These are phyloP conservation scores for Chrysochloris asiatica DNA, from an alignment of 2,113 vertebrate species.

Conservation along the genomic window DNA sequence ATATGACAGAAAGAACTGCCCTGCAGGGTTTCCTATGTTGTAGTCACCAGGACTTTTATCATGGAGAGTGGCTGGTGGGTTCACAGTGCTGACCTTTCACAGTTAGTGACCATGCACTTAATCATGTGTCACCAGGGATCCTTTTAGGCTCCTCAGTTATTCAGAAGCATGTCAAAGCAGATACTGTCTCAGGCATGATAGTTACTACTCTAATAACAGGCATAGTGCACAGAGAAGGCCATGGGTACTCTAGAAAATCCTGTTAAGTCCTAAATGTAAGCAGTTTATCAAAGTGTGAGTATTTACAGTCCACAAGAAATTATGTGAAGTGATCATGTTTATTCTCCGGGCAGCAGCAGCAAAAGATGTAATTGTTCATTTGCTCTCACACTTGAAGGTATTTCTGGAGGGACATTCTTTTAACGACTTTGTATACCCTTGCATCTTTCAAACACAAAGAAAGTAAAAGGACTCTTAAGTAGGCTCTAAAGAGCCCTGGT, in stretches of 20 bases:
- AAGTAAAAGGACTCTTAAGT: neutral
- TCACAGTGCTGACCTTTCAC: neutral
- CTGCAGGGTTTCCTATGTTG: no score
- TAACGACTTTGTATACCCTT: neutral
- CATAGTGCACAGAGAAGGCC: neutral
- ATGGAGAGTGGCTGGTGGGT: neutral
- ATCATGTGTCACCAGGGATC: neutral
- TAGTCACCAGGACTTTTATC: neutral
- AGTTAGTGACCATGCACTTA: neutral
- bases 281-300: neutral
- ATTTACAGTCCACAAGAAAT: neutral
- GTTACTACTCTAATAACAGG: neutral
- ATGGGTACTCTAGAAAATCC: neutral
- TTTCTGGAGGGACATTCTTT: neutral
- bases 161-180: neutral
- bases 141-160: neutral
- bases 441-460: conserved; percentile 1
- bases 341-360: neutral
- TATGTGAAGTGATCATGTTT: neutral
- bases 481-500: no score
- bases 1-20: neutral
- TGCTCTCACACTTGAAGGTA: neutral
- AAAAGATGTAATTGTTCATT: neutral
- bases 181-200: neutral
- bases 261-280: neutral